Conservation (phyloP, 2,797 vertebrate species). For the Dicrostonyx torquatus region DNA sequence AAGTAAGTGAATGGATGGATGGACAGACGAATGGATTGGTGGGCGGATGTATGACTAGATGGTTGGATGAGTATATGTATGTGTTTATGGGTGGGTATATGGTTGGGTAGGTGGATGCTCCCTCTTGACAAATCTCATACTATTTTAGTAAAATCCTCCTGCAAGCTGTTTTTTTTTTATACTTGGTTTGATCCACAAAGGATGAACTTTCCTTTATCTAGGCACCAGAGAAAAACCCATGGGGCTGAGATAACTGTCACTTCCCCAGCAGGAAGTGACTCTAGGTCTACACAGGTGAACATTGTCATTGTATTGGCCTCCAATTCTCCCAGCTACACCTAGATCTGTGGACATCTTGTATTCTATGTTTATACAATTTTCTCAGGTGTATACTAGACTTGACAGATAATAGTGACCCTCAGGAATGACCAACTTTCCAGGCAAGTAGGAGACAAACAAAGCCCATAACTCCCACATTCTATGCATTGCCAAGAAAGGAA, state of each 20-base stretch:
- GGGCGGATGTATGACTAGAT: not conserved
- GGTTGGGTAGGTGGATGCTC: not conserved
- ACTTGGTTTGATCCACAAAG: not conserved
- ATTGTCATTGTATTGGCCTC: not conserved
- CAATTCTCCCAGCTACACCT: not conserved
- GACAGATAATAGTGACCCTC: not conserved
- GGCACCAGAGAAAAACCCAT: not conserved
- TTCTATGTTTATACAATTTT: not conserved
- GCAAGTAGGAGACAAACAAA: not conserved
- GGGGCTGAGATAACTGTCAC: not conserved
- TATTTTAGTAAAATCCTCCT: not conserved
- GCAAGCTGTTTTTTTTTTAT: not conserved
- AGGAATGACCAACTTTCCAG: not conserved
- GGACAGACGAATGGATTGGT: not conserved
- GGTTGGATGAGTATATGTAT: not conserved
- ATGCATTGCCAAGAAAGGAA: not conserved
- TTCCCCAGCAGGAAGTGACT: not conserved
- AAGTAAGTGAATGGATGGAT: not conserved
- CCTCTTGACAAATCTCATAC: not conserved
- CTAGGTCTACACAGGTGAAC: not conserved
- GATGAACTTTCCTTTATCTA: not conserved
- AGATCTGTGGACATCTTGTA: not conserved
- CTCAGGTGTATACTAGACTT: not conserved
- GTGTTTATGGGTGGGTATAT: not conserved
- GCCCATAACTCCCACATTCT: not conserved